A percentile compares a stretch with the other conserved stretches of the same genome.
phyloP scores from a whole-genome alignment of 2,113 vertebrate genomes.

The Nerophis ophidion region DNA sequence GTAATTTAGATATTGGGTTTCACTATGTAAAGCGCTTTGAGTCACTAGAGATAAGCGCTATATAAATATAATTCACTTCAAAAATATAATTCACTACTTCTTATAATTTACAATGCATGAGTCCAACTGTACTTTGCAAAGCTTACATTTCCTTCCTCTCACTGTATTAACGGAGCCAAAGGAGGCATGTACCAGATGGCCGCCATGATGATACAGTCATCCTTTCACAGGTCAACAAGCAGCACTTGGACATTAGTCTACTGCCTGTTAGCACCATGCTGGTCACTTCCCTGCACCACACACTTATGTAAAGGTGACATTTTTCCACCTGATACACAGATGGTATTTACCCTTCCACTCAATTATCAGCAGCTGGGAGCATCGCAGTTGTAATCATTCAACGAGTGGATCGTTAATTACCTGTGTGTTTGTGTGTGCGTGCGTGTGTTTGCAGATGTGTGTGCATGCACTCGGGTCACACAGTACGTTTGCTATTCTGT shows the following conservation, averaged over 20 bases:
- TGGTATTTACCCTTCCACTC: slow-evolving; percentile 44
- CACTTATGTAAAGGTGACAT: slow-evolving; percentile 28
- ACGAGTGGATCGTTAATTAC: slow-evolving; percentile 5
- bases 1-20: too few species aligned
- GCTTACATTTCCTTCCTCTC: slow-evolving; percentile 32
- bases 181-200: slow-evolving; percentile 49
- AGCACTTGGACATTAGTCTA: slow-evolving; percentile 38
- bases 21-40: too few species aligned
- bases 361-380: slow-evolving; percentile 40
- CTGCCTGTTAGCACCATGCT: slow-evolving; percentile 39
- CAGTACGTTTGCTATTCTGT: not conserved
- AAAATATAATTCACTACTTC: too few species aligned
- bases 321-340: slow-evolving; percentile 49
- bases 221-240: slow-evolving; percentile 43
- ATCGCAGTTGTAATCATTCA: slow-evolving; percentile 19
- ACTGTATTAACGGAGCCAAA: slow-evolving; percentile 40
- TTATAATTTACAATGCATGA: too few species aligned
- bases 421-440: slow-evolving; percentile 1
- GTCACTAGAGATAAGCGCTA: too few species aligned
- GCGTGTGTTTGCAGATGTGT: not conserved
- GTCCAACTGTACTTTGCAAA: too few species aligned
- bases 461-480: not conserved
- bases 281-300: slow-evolving; percentile 38
- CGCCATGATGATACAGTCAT: slow-evolving; percentile 48
- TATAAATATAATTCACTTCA: too few species aligned